Base-by-base conservation (phyloP, 2,797 vertebrate genomes). In the Rhinophrynus dorsalis region DNA sequence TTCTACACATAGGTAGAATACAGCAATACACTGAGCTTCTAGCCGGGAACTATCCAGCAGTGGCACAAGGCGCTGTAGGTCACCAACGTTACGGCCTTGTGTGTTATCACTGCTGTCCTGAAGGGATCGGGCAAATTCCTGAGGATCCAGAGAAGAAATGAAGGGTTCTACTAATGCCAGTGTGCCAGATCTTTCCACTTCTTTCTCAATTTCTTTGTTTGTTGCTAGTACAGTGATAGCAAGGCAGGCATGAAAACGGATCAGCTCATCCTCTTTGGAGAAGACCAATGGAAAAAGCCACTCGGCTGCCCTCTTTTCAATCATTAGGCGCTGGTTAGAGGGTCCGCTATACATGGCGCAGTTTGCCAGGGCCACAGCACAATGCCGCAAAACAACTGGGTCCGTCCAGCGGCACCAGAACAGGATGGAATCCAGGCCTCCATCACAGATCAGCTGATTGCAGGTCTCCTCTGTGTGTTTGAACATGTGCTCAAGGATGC, bases 401-500 rank as follows among this genome's bases (percentile, higher is more conserved):
- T 99, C 97, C 0, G 89, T 97, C 59, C 95, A 90, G 20, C 97
- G 90, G 83, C 97, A 99, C 97, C 97, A 99, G 82, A 89, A 98
- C 17, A 99, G 92, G 69, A 99, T 86, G 1, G 93, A 82, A 1
- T 99, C 96, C 78, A 99, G 84, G 30, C 95, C 97, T 0, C 97
- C 96, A 0, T 95, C 88, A 0, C 83, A 79, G 80, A 99, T 97
- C 38, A 99, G 92, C 74, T 92, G 91, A 58, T 83, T 81, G 1
- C 95, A 97, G 0, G 96, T 99, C 86, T 98, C 96, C 83, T 98
- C 96, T 0, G 94, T 94, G 89, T 99, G 96, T 74, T 99, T 99
- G 92, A 99, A 98, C 97, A 99, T 99, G 87, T 99, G 97, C 83
- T 98, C 96, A 78, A 99, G 84, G 87, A 99, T 96, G 2, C 96